phyloP scores from a whole-genome alignment of 1,140 invertebrate genomes.

The Eciton burchellii region DNA sequence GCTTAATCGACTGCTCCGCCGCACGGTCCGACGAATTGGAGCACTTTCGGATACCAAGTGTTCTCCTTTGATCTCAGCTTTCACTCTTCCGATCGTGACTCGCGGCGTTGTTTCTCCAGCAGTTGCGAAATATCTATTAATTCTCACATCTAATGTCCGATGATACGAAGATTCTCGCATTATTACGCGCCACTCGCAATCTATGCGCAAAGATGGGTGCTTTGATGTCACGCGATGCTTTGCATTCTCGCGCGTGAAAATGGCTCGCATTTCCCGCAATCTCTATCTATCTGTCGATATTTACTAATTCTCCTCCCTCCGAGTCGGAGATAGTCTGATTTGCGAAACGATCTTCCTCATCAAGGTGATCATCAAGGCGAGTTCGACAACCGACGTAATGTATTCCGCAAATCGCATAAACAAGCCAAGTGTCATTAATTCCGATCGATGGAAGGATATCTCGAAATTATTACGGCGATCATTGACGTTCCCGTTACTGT shows the following conservation, averaged over 20 bases:
- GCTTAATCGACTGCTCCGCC: not conserved
- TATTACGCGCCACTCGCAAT: not conserved
- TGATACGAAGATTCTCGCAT: constrained; percentile 3
- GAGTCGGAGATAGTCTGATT: too few relatives aligned
- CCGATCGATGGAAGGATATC: constrained; percentile 40
- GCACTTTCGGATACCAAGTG: not conserved
- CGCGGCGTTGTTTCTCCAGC: not conserved
- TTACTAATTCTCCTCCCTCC: too few relatives aligned
- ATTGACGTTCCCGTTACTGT: constrained; percentile 68
- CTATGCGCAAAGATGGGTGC: not conserved
- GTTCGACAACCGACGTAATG: constrained; percentile 62
- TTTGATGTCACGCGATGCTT: not conserved
- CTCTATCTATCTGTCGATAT: too few relatives aligned
- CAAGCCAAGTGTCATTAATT: constrained; percentile 61
- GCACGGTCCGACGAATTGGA: not conserved
- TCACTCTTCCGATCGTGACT: not conserved
- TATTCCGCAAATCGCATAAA: constrained; percentile 31
- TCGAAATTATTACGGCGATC: constrained; percentile 67
- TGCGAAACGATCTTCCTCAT: constrained; percentile 1
- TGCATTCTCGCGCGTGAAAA: not conserved
- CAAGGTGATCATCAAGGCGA: not conserved
- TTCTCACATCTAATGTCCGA: constrained; percentile 8
- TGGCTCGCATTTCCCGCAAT: not conserved
- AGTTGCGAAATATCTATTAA: not conserved
- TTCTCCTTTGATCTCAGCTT: not conserved